These are phyloP conservation scores for Aphaenogaster floridana DNA, from an alignment of 1,140 invertebrate species.

Conservation along the genomic window DNA sequence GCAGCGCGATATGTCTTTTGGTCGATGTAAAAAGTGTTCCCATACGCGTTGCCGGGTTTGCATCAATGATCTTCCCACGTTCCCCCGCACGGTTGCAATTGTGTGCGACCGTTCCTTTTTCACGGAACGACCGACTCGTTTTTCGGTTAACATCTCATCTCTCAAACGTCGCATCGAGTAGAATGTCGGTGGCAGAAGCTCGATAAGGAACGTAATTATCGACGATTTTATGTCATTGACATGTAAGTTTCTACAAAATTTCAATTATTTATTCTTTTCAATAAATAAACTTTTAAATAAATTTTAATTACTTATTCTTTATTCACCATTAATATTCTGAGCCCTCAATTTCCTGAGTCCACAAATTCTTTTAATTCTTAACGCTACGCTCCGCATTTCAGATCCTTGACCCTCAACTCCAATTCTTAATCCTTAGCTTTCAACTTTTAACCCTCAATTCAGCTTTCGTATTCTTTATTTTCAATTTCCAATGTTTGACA, in stretches of 20 bases:
- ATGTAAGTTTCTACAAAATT: background rate
- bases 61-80: conserved; percentile 62
- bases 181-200: background rate
- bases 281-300: too few species aligned
- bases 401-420: background rate
- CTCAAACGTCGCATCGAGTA: background rate
- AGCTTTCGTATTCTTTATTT: background rate
- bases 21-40: conserved; percentile 48
- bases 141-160: conserved; percentile 26
- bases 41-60: conserved; percentile 31
- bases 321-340: background rate
- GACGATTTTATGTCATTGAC: background rate
- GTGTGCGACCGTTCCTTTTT: conserved; percentile 17
- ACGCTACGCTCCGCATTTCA: background rate
- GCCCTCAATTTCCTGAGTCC: too few species aligned
- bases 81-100: background rate
- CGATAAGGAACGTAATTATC: background rate
- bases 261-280: background rate
- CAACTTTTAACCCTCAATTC: background rate
- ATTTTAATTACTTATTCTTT: background rate
- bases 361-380: background rate
- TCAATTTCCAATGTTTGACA: background rate
- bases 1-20: conserved; percentile 43
- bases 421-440: background rate
- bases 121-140: conserved; percentile 14